Evolutionary conservation across 2,113 vertebrate species (phyloP), one percentile per base, ranked within the genome.

Genomic region (Anguilla japonica): DNA sequence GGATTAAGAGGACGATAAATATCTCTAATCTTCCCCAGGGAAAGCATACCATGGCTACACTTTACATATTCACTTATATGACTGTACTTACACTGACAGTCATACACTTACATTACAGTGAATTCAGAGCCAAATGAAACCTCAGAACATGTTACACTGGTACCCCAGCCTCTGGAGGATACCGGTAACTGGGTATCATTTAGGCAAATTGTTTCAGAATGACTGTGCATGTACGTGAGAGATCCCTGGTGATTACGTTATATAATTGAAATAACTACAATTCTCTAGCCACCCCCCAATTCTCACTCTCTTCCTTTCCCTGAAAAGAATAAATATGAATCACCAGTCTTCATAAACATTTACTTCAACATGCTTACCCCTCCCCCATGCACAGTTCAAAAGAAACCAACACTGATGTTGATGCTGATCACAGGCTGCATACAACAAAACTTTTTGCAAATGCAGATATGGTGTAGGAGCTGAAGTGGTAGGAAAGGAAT

Each of bases 381-480:
- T 75, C 5, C 67, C 67, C 67, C 26, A 75, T n/a, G 20, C 20
- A 22, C 4, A 75, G n/a, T 26, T 26, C n/a, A 75, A 34, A 75
- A 34, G n/a, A n/a, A 11, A 34, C 1, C n/a, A 75, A 34, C 9
- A 75, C 11, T 2, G 22, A n/a, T 11, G n/a, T 5, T 75, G 67
- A 29, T 71, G 63, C 41, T 53, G 29, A 67, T 15, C 81, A 86
- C 78, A 34, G 80, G 84, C 78, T 53, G 5, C 84, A 88, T n/a
- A 26, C 26, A 22, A 18, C 88, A 79, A 40, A 85, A 87, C 39
- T 40, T 78, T 80, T 46, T 46, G 43, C 43, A 9, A 46, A 6
- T 87, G 89, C 86, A 87, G 88, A 92, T 91, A 84, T 87, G 86
- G 88, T 84, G 87, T 57, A 2, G 88, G 91, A 87, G 83, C 18